Percentiles rank a stretch among this genome's conserved stretches.
phyloP scores from a whole-genome alignment of 2,888 invertebrate species.

The Arenicola marina region DNA sequence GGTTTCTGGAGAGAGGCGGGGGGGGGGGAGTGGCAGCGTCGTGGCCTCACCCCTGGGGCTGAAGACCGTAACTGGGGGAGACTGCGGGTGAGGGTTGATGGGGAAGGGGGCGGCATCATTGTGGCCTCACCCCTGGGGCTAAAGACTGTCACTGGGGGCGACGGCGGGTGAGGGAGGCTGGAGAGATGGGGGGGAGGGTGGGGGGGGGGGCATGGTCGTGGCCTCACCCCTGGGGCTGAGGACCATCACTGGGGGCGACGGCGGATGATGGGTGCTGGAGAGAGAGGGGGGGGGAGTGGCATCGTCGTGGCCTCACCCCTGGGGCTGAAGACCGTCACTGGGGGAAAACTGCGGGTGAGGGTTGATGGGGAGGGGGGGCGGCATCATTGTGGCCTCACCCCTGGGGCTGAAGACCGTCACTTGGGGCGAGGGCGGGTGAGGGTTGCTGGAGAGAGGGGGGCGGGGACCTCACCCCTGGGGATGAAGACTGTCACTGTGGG shows the following conservation, averaged over 20 bases:
- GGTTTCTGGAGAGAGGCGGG: too few species aligned
- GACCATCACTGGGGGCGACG: slow-evolving; percentile 85
- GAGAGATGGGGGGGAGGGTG: too few species aligned
- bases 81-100: too few species aligned
- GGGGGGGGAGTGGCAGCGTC: slow-evolving; percentile 80
- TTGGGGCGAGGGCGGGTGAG: slow-evolving; percentile 81
- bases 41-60: slow-evolving; percentile 93
- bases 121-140: slow-evolving; percentile 93
- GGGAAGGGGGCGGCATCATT: slow-evolving; percentile 75
- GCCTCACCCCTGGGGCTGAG: slow-evolving; percentile 92
- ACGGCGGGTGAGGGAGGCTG: slow-evolving; percentile 51
- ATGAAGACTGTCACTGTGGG: slow-evolving; percentile 86
- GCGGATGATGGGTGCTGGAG: too few species aligned
- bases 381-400: slow-evolving; percentile 93
- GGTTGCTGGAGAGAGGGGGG: slow-evolving; percentile 39
- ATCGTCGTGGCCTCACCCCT: slow-evolving; percentile 93
- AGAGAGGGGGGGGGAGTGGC: slow-evolving; percentile 66
- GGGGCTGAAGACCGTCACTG: slow-evolving; percentile 86
- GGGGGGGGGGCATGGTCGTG: slow-evolving; percentile 79
- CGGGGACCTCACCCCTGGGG: slow-evolving; percentile 88
- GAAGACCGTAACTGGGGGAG: slow-evolving; percentile 84
- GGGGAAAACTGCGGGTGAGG: slow-evolving; percentile 69
- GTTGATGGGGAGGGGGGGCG: slow-evolving; percentile 59
- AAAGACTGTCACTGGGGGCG: slow-evolving; percentile 84
- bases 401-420: slow-evolving; percentile 87